Conservation (phyloP, 1,140 invertebrate genomes). For the Leptinotarsa defecta region DNA sequence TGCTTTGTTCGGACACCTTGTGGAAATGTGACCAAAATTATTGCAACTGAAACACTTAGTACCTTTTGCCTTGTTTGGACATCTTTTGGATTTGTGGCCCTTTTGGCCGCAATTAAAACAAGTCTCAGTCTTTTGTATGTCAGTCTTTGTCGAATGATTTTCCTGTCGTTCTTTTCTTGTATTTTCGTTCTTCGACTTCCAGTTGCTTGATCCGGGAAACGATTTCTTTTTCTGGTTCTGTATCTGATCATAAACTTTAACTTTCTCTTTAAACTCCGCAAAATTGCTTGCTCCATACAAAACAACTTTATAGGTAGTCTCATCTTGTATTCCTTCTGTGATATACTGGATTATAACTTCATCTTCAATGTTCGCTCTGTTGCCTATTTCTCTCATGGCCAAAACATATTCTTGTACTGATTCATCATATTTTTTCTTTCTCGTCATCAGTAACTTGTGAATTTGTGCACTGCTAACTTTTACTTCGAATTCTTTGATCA, state of each 20-base stretch:
- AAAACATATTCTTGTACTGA: conserved; percentile 51
- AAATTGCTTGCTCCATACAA: conserved; percentile 33
- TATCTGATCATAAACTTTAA: conserved; percentile 30
- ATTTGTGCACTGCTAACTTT: conserved; percentile 34
- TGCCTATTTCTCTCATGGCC: conserved; percentile 49
- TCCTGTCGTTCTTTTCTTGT: background rate
- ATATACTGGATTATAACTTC: conserved; percentile 40
- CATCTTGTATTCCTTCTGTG: conserved; percentile 36
- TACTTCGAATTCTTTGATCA: conserved; percentile 39
- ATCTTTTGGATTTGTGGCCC: conserved; percentile 23
- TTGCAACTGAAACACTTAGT: conserved; percentile 29
- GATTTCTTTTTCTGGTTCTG: no score
- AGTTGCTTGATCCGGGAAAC: background rate
- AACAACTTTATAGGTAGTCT: conserved; percentile 24
- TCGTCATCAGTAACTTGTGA: conserved; percentile 37
- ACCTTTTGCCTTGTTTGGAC: conserved; percentile 20
- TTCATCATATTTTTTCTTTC: conserved; percentile 44
- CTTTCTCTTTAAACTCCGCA: conserved; percentile 32
- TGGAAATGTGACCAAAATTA: no score
- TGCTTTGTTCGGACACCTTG: conserved; percentile 7
- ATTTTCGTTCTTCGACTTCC: background rate
- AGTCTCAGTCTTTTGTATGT: background rate
- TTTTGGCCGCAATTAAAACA: conserved; percentile 31
- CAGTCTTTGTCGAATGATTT: background rate
- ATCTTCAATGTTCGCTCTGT: conserved; percentile 40